Evolutionary conservation across 2,113 vertebrate genomes (phyloP).

Genomic region (Psettodes erumei): DNA sequence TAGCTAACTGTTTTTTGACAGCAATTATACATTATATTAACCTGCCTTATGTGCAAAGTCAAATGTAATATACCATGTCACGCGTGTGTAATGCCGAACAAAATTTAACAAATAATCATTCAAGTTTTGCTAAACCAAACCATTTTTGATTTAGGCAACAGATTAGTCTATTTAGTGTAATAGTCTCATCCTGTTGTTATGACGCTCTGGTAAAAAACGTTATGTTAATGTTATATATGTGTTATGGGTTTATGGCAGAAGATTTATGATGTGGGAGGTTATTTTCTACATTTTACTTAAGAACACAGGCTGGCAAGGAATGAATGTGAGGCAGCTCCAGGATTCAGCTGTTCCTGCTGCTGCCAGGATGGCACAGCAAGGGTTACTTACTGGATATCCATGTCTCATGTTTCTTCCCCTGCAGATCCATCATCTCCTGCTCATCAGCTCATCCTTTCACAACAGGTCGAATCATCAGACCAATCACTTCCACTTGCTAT

Average conservation of each 20-base stretch:
- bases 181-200: not conserved
- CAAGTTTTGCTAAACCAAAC: not conserved
- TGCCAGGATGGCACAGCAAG: not conserved
- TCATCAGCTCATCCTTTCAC: constrained; percentile 1
- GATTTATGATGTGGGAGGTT: not conserved
- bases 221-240: too few relatives aligned
- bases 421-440: constrained; percentile 49
- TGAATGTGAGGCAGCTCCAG: not conserved
- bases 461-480: constrained; percentile 14
- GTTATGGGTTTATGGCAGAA: not conserved
- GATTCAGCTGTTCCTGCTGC: not conserved
- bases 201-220: too few relatives aligned
- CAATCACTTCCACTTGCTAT: constrained; percentile 18
- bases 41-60: not conserved
- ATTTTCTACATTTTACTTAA: not conserved
- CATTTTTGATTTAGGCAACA: not conserved
- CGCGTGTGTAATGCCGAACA: not conserved
- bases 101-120: not conserved
- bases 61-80: not conserved
- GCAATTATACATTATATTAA: not conserved
- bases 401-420: constrained; percentile 14
- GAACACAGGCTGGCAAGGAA: not conserved
- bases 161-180: not conserved
- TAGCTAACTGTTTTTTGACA: not conserved
- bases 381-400: not conserved